Evolutionary conservation across 2,797 vertebrate genomes (phyloP), one percentile per base, ranked within the genome.

Genomic region (Pipistrellus pipistrellus): DNA sequence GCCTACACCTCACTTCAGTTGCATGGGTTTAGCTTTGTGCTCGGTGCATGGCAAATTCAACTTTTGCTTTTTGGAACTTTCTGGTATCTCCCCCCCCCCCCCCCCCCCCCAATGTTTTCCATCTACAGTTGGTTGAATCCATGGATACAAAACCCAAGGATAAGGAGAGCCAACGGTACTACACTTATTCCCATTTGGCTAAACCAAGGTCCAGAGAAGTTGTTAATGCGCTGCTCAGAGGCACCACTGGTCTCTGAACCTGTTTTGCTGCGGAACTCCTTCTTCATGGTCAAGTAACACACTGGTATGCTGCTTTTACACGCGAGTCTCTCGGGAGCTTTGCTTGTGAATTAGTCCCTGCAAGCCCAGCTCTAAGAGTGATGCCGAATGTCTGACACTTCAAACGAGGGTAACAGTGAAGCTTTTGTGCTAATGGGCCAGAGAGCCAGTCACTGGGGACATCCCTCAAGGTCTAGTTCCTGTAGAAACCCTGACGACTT

Each of bases 381-480:
- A 76, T 35, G 14, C 57, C 83, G 71, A 78, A 57, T 77, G 85
- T 68, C 59, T 80, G 46, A 90, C 23, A 66, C 21, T 32, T 95
- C 38, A 64, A 91, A 48, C 69, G 21, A 57, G 1, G 30, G 2
- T 48, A 62, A 81, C 20, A 38, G 14, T 23, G 18, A 84, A 44
- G 85, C 10, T 44, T 12, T 30, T 20, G 13, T 55, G 20, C 38
- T 32, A 12, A 32, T 27, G 17, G 25, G 32, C 20, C 1, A 27
- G 25, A 3, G 6, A 83, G n/a, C n/a, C 20, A 8, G 41, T 41
- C 38, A 25, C 7, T 38, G 13, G 20, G 71, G 25, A 55, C 30
- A 48, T 41, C 20, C 1, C 23, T 86, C 8, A 53, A 77, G 23
- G 17, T 14, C 21, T 32, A 6, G 20, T 27, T 87, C 81, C 35